Percentiles rank a stretch among this genome's conserved stretches.
These are phyloP conservation scores for Biston stratarius DNA, from an alignment of 2,888 invertebrate species.

Conservation along the genomic window DNA sequence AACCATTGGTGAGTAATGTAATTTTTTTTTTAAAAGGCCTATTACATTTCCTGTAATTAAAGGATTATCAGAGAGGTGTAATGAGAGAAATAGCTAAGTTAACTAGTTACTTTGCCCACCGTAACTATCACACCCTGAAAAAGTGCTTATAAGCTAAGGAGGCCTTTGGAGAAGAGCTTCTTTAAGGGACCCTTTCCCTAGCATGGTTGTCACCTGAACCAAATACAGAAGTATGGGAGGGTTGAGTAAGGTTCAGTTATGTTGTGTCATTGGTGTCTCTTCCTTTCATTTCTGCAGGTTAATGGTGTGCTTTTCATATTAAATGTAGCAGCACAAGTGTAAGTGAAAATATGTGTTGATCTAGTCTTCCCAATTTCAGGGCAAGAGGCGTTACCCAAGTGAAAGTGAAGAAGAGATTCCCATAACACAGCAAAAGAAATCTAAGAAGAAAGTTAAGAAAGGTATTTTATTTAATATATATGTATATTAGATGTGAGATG, in stretches of 20 bases:
- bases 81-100: no score
- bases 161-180: no score
- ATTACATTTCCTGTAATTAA: background rate
- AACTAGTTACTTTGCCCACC: no score
- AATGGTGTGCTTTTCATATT: background rate
- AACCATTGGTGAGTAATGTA: slow-evolving; percentile 88
- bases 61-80: background rate
- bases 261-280: no score
- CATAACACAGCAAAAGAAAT: slow-evolving; percentile 88
- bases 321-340: background rate
- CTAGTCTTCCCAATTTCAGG: slow-evolving; percentile 46
- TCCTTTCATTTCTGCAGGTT: background rate
- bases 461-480: slow-evolving; percentile 54
- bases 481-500: background rate
- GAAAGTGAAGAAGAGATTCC: slow-evolving; percentile 92
- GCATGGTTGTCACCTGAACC: no score
- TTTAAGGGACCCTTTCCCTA: no score
- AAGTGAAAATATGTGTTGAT: no score
- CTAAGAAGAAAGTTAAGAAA: slow-evolving; percentile 88
- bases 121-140: no score
- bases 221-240: no score
- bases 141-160: no score
- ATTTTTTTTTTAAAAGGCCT: background rate
- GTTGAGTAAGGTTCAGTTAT: no score
- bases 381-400: slow-evolving; percentile 73